phyloP scores from a whole-genome alignment of 2,888 invertebrate species.

The Plebejus argus region DNA sequence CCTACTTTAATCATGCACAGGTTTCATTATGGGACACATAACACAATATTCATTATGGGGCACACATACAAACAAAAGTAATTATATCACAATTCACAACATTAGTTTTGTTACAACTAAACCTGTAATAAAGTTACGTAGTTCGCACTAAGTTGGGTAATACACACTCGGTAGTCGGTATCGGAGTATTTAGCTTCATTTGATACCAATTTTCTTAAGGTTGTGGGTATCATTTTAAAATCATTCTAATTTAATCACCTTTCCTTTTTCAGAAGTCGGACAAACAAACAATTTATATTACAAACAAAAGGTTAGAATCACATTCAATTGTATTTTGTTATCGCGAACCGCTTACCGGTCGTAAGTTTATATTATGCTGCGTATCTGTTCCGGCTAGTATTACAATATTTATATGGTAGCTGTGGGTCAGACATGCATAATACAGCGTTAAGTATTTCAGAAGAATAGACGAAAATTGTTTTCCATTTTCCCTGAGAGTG shows the following conservation, averaged over 20 bases:
- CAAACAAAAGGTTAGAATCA: neutral
- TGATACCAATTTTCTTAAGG: no score
- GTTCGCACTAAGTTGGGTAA: no score
- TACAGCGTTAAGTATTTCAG: neutral
- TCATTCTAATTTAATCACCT: neutral
- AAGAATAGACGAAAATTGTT: neutral
- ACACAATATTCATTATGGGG: no score
- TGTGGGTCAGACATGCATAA: neutral
- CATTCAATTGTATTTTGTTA: neutral
- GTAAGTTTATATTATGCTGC: neutral
- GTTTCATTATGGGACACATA: no score
- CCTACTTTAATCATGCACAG: no score
- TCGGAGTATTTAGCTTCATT: no score
- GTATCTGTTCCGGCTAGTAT: neutral
- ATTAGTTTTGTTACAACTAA: no score
- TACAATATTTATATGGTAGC: neutral
- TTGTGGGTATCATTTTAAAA: no score
- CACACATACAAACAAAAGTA: no score
- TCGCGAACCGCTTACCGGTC: neutral
- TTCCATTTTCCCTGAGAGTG: neutral
- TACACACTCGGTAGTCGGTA: no score
- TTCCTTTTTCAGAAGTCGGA: neutral
- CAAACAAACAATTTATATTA: neutral
- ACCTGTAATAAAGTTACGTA: no score
- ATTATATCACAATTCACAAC: no score